Evolutionary conservation across 1,140 invertebrate genomes (phyloP).

Genomic region (Aphidius ervi): DNA sequence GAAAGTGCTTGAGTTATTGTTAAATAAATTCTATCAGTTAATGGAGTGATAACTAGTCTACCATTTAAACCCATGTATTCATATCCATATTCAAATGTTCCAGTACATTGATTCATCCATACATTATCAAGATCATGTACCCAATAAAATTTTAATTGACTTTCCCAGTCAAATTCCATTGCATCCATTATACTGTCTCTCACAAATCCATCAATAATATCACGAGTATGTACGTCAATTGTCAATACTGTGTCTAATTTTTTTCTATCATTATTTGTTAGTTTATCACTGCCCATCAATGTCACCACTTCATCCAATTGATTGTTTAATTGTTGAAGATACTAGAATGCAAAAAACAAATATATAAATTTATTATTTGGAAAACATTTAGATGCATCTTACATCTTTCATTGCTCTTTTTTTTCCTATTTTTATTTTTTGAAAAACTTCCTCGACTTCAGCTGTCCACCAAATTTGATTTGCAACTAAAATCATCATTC

Average conservation of each 20-base stretch:
- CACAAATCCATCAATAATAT: slow-evolving; percentile 85
- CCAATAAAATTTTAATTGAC: slow-evolving; percentile 90
- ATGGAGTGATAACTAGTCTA: slow-evolving; percentile 82
- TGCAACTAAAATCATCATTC: slow-evolving; percentile 80
- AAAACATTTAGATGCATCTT: background rate
- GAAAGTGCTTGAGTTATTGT: slow-evolving; percentile 87
- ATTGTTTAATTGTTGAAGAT: slow-evolving; percentile 71
- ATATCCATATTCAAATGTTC: slow-evolving; percentile 84
- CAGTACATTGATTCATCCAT: slow-evolving; percentile 79
- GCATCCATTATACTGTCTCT: slow-evolving; percentile 78
- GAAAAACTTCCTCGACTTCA: slow-evolving; percentile 85
- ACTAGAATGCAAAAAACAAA: slow-evolving; percentile 39
- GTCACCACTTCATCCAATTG: slow-evolving; percentile 83
- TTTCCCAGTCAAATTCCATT: slow-evolving; percentile 88
- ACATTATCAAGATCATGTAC: slow-evolving; percentile 75
- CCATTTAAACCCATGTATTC: slow-evolving; percentile 93
- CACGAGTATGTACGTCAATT: slow-evolving; percentile 84
- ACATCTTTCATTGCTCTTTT: slow-evolving; percentile 83
- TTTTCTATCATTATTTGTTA: slow-evolving; percentile 74
- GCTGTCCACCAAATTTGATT: slow-evolving; percentile 93
- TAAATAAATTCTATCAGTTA: slow-evolving; percentile 88
- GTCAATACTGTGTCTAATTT: slow-evolving; percentile 87
- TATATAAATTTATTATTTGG: background rate
- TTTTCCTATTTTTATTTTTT: slow-evolving; percentile 68
- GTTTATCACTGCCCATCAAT: slow-evolving; percentile 70